Evolutionary conservation across 2,888 invertebrate genomes (phyloP).

Genomic region (Elysia crispata): DNA sequence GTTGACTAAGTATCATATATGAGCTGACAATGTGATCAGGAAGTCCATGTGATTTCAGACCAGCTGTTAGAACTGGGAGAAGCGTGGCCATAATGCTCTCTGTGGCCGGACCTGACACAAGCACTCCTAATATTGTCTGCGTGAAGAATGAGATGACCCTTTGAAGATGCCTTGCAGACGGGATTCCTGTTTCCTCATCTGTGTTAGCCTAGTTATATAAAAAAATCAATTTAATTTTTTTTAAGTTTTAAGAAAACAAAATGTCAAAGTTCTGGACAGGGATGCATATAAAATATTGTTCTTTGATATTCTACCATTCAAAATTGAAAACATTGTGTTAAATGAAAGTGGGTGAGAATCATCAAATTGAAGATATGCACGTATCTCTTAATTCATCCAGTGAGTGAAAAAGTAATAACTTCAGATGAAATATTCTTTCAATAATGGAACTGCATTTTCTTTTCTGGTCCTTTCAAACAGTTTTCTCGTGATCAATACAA

Average conservation of each 20-base stretch:
- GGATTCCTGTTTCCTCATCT: constrained; percentile 35
- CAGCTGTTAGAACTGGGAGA: constrained; percentile 85
- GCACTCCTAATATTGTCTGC: constrained; percentile 85
- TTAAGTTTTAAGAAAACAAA: no score
- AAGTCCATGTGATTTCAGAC: constrained; percentile 83
- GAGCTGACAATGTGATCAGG: constrained; percentile 85
- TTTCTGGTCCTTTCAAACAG: no score
- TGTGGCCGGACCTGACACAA: constrained; percentile 58
- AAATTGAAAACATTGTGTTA: no score
- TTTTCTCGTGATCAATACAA: no score
- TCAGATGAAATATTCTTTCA: no score
- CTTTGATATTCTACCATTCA: background rate
- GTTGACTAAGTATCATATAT: constrained; percentile 85
- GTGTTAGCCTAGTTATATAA: constrained; percentile 36
- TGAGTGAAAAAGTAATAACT: no score
- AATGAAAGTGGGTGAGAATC: no score
- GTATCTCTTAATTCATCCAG: no score
- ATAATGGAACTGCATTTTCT: no score
- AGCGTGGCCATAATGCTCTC: constrained; percentile 85
- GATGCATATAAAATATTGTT: background rate
- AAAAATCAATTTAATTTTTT: background rate
- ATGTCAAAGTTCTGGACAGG: background rate
- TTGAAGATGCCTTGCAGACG: constrained; percentile 79
- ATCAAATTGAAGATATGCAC: no score
- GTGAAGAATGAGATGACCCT: constrained; percentile 90